Evolutionary conservation across 2,888 invertebrate genomes (phyloP).

Genomic region (Chouioia cunea): DNA sequence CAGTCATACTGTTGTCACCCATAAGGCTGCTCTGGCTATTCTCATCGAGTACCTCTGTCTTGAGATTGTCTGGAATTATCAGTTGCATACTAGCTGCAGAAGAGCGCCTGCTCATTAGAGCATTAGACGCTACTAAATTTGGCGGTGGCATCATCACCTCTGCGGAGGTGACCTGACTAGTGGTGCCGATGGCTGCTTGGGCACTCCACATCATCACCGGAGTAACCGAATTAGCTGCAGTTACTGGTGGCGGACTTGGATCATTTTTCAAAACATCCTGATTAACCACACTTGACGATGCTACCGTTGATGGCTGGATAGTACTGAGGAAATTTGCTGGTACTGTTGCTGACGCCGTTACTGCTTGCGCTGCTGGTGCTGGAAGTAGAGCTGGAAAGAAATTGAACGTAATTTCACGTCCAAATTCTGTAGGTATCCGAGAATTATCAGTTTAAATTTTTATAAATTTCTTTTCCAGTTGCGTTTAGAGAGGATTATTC

Average conservation of each 20-base stretch:
- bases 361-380: constrained; percentile 25
- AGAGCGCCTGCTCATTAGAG: constrained; percentile 70
- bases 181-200: constrained; percentile 35
- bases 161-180: constrained; percentile 68
- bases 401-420: constrained; percentile 11
- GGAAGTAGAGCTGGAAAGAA: constrained; percentile 55
- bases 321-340: constrained; percentile 53
- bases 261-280: constrained; percentile 62
- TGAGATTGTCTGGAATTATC: constrained; percentile 72
- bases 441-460: no score
- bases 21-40: constrained; percentile 76
- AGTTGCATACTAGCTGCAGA: constrained; percentile 71
- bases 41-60: constrained; percentile 78
- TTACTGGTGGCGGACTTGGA: constrained; percentile 60
- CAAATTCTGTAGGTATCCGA: no score
- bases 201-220: constrained; percentile 64
- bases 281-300: constrained; percentile 42
- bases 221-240: constrained; percentile 55
- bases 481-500: no score
- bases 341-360: constrained; percentile 46
- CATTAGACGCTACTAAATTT: constrained; percentile 74
- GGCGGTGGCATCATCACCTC: constrained; percentile 79
- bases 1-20: constrained; percentile 67
- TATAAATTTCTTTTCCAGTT: no score
- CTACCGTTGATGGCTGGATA: constrained; percentile 44